Evolutionary conservation across 2,888 invertebrate species (phyloP).

Genomic region (Cancer borealis): DNA sequence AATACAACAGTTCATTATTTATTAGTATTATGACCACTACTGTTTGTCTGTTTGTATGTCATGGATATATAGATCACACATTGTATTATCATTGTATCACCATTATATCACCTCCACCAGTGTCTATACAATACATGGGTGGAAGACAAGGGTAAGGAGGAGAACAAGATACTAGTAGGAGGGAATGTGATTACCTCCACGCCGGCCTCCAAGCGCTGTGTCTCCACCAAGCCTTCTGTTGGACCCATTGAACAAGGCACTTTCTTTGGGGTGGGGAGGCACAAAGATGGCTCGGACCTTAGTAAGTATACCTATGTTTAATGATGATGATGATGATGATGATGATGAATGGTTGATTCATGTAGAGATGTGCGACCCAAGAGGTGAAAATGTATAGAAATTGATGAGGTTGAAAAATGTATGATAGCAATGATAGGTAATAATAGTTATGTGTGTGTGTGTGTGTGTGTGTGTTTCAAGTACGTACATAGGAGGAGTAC

Average conservation of each 20-base stretch:
- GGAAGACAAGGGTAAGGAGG: neutral
- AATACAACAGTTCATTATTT: too few species aligned
- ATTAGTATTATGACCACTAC: too few species aligned
- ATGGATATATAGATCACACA: too few species aligned
- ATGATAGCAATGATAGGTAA: too few species aligned
- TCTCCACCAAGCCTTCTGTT: neutral
- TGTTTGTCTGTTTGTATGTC: too few species aligned
- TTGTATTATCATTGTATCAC: neutral
- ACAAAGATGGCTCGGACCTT: slow-evolving; percentile 71
- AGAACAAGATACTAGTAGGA: neutral
- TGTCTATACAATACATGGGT: slow-evolving; percentile 21
- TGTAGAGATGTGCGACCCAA: too few species aligned
- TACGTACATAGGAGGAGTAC: neutral
- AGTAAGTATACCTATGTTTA: slow-evolving; percentile 46
- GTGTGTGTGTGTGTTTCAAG: too few species aligned
- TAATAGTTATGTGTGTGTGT: too few species aligned
- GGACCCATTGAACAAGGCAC: slow-evolving; percentile 66
- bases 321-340: neutral
- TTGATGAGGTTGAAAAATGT: too few species aligned
- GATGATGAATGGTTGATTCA: too few species aligned
- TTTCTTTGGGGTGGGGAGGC: slow-evolving; percentile 67
- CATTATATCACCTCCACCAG: neutral
- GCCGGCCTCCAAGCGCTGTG: slow-evolving; percentile 49
- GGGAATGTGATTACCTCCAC: slow-evolving; percentile 71
- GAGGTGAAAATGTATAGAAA: too few species aligned